Conservation (phyloP, 2,888 invertebrate species). For the Machimus atricapillus region DNA sequence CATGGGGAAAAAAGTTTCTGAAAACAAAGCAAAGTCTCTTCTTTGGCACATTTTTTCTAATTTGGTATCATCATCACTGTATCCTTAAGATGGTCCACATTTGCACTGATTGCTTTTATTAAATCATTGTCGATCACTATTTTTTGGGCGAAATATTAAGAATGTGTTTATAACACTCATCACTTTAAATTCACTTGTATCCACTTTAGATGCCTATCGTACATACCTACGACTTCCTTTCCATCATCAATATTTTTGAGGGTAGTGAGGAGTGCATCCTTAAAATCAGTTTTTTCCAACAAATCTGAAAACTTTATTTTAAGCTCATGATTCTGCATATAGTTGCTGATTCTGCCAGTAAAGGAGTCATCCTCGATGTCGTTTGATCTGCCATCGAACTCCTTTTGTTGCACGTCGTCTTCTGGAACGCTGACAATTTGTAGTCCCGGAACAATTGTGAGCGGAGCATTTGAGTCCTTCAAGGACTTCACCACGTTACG, state of each 20-base stretch:
- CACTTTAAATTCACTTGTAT: not conserved
- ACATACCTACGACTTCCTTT: conserved; percentile 44
- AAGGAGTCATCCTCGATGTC: conserved; percentile 64
- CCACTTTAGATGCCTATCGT: not conserved
- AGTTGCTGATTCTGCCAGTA: conserved; percentile 67
- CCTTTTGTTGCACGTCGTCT: conserved; percentile 51
- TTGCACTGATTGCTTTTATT: not conserved
- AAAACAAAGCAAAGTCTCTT: not conserved
- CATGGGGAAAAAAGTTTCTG: not conserved
- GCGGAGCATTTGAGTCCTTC: conserved; percentile 56
- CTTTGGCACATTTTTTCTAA: not conserved
- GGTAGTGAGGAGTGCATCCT: conserved; percentile 65
- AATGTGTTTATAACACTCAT: not conserved
- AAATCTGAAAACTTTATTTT: conserved; percentile 75
- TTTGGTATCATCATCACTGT: not conserved
- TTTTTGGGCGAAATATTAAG: not conserved
- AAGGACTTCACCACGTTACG: conserved; percentile 66
- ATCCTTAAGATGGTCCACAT: not conserved
- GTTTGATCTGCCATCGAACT: conserved; percentile 58
- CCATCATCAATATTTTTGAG: conserved; percentile 44
- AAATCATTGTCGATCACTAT: not conserved
- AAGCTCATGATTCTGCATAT: conserved; percentile 75
- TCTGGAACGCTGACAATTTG: conserved; percentile 55
- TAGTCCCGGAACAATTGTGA: conserved; percentile 58
- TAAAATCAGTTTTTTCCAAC: conserved; percentile 71